These are phyloP conservation scores for Embidobia sp. DNA, from an alignment of 2,888 invertebrate species.

Conservation along the genomic window DNA sequence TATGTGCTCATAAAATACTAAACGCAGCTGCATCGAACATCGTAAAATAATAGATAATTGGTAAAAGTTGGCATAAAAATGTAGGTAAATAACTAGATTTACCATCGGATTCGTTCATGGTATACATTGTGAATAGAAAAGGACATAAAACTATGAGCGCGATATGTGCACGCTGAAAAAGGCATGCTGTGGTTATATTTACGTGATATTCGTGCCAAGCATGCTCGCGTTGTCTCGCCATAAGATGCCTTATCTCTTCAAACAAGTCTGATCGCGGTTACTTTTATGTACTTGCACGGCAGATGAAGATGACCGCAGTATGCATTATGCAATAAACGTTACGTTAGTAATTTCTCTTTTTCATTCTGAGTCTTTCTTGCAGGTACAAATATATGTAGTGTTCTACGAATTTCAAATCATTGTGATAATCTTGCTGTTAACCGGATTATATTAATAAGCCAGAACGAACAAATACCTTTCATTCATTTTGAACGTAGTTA, in stretches of 20 bases:
- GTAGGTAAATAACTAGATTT: too few relatives aligned
- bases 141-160: conserved; percentile 29
- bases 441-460: conserved; percentile 23
- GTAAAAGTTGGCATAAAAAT: too few relatives aligned
- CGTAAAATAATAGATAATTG: too few relatives aligned
- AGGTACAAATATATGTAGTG: too few relatives aligned
- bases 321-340: conserved; percentile 48
- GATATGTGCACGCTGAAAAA: conserved; percentile 44
- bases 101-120: conserved; percentile 21
- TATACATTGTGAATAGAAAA: conserved; percentile 26
- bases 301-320: conserved; percentile 51
- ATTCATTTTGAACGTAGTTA: too few relatives aligned
- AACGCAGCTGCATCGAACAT: too few relatives aligned
- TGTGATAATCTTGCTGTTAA: conserved; percentile 1
- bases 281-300: conserved; percentile 44
- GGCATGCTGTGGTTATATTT: conserved; percentile 47
- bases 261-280: conserved; percentile 54
- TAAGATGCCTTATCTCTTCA: conserved; percentile 51
- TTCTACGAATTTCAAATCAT: conserved; percentile 10
- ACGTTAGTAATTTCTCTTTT: conserved; percentile 33
- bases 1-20: too few relatives aligned
- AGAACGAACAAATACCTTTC: too few relatives aligned
- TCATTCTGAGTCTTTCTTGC: too few relatives aligned
- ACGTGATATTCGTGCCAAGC: conserved; percentile 61
- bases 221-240: conserved; percentile 38